These are phyloP conservation scores for Megalonaias nervosa DNA, from an alignment of 1,140 invertebrate species.

Conservation along the genomic window DNA sequence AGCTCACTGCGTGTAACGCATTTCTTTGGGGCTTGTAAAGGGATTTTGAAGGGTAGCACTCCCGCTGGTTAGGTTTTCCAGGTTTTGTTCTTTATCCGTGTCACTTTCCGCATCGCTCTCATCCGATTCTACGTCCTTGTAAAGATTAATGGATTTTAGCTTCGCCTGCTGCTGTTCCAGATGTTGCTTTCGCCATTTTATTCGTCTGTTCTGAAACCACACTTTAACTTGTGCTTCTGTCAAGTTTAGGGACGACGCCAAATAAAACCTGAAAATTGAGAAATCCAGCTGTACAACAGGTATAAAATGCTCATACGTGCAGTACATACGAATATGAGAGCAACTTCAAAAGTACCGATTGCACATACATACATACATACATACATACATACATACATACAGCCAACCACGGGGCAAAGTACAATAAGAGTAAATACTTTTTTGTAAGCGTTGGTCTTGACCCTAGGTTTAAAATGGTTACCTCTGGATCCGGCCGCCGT, in stretches of 20 bases:
- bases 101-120: conserved; percentile 25
- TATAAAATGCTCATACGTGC: too few species aligned
- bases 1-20: conserved; percentile 16
- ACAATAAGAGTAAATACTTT: too few species aligned
- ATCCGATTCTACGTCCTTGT: conserved; percentile 41
- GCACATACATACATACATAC: too few species aligned
- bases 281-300: neutral
- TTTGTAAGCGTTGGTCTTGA: too few species aligned
- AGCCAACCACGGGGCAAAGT: too few species aligned
- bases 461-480: too few species aligned
- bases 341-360: too few species aligned
- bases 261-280: conserved; percentile 63
- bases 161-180: conserved; percentile 92
- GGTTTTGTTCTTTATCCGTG: conserved; percentile 12
- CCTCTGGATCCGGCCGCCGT: too few species aligned
- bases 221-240: conserved; percentile 87
- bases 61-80: conserved; percentile 7
- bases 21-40: conserved; percentile 29
- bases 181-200: conserved; percentile 96
- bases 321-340: too few species aligned
- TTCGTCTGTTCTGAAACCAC: conserved; percentile 97
- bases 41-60: conserved; percentile 21
- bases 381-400: too few species aligned
- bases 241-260: conserved; percentile 66
- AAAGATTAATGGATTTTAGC: conserved; percentile 77